Base-by-base conservation (phyloP, 2,113 vertebrate genomes). In the Cheilinus undulatus region DNA sequence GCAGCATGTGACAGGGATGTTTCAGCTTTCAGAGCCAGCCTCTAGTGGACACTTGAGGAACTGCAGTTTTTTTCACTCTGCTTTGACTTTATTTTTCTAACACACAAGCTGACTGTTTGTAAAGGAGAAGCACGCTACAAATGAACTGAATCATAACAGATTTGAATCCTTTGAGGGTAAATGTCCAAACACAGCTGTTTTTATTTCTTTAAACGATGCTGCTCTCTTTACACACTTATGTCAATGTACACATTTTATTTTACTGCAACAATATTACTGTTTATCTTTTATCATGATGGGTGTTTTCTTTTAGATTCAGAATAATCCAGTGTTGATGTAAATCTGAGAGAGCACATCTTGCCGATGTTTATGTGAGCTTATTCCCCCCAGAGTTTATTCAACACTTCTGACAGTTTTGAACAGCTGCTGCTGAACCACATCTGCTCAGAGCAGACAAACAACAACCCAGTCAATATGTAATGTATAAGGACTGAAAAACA, bases 391-490 rank as follows among this genome's bases (percentile, higher is more conserved):
- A 66, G 40, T 78, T 61, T 9, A 9, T 78, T 72, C 48, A 54
- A 77, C 75, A 63, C 73, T 38, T 69, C 24, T 71, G 71, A 79
- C 70, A 78, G 59, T 73, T 81, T 38, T 13, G 48, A 70, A 28
- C 77, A 90, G 77, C 82, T 86, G 88, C 72, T 52, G 43, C 82
- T 36, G 45, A 74, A 57, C 15, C 68, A 75, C 77, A 88, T 81
- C 74, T 78, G 78, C 56, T 60, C 36, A 5, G 46, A 70, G 63
- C 34, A 56, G 52, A 89, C 76, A 64, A 75, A 73, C 48, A 76
- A 63, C 50, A 40, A 27, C 17, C 32, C 60, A 42, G 54, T 64
- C 49, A 32, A 22, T 28, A n/a, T 9, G 32, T 45, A 54, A 78
- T 13, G 27, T 23, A 36, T 7, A 50, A n/a, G 63, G 32, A 17